A percentile compares a stretch with the other conserved stretches of the same genome.
Evolutionary conservation across 2,797 vertebrate species (phyloP).

Genomic region (Scarus forsteni): DNA sequence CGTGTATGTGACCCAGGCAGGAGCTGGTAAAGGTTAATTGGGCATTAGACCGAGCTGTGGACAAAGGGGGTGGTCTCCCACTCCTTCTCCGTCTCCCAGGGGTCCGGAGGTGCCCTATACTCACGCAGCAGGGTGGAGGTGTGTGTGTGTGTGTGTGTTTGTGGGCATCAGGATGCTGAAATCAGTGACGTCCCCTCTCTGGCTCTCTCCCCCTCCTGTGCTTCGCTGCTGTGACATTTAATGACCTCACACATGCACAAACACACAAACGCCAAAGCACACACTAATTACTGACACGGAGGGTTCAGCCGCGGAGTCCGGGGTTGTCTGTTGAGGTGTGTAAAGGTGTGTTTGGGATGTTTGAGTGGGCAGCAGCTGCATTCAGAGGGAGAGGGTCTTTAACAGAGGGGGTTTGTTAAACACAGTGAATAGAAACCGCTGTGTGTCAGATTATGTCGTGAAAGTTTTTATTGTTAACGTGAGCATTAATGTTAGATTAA

Average conservation of each 20-base stretch:
- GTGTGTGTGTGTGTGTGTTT: constrained; percentile 37
- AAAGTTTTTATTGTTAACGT: too few species aligned
- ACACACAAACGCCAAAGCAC: constrained; percentile 43
- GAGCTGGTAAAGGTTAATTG: constrained; percentile 86
- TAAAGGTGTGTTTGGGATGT: not conserved
- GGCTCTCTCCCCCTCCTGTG: constrained; percentile 16
- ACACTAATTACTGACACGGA: constrained; percentile 63
- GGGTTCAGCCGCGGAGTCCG: constrained; percentile 45
- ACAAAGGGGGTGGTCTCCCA: constrained; percentile 68
- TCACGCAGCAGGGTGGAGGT: constrained; percentile 60
- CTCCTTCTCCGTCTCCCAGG: constrained; percentile 67
- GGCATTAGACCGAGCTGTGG: constrained; percentile 81
- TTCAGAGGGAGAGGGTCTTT: constrained; percentile 23
- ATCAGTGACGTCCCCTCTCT: constrained; percentile 46
- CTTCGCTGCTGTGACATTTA: constrained; percentile 67
- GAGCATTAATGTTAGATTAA: too few species aligned
- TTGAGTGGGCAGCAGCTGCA: constrained; percentile 12
- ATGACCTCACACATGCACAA: constrained; percentile 52
- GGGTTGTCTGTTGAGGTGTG: constrained; percentile 13
- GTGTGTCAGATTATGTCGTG: too few species aligned
- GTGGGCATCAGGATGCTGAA: constrained; percentile 43
- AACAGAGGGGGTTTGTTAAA: constrained; percentile 18
- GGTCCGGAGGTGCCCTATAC: constrained; percentile 80
- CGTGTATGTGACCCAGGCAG: constrained; percentile 54
- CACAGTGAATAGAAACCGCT: not conserved